Base-by-base conservation (phyloP, 2,113 vertebrate genomes). In the Eubucco bourcierii region DNA sequence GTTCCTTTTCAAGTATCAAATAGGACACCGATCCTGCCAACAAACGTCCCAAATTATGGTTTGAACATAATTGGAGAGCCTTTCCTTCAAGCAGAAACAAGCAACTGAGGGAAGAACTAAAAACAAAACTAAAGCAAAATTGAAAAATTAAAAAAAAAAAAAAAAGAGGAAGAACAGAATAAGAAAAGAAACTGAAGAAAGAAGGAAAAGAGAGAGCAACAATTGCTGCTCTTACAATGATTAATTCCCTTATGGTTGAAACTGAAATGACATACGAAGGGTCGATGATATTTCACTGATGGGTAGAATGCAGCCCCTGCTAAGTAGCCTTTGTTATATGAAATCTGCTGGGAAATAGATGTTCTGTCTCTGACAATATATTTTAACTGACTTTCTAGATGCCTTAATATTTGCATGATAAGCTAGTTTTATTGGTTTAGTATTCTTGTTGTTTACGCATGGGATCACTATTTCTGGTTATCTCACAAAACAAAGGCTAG, bases 381-480 rank as follows among this genome's bases (percentile, higher is more conserved):
- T 98, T 98, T 98, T 98, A 98, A 98, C 98, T 98, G 98, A 98
- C 97, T 98, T 98, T 98, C 98, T 99, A 99, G 99, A 99, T 99
- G 99, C 99, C 99, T 99, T 99, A 99, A 99, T 99, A 99, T 99
- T 99, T 99, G 99, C 99, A 99, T 99, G 99, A 99, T 98, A 99
- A 98, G 98, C 98, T 98, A 98, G 98, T 98, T 98, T 98, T 98
- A 95, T 98, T 98, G 98, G 98, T 98, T 98, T 98, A 98, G 98
- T 98, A 97, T 98, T 98, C 98, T 98, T 98, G 97, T 98, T 98
- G 97, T 98, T 98, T 98, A 98, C 98, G 98, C 98, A 98, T 98
- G 98, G 98, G 98, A 98, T 98, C 97, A 98, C 98, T 99, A 98
- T 98, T 99, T 98, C 98, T 98, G 97, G 98, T 98, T 98, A 97